Base-by-base conservation (phyloP, 2,797 vertebrate species). In the Scleropages formosus region DNA sequence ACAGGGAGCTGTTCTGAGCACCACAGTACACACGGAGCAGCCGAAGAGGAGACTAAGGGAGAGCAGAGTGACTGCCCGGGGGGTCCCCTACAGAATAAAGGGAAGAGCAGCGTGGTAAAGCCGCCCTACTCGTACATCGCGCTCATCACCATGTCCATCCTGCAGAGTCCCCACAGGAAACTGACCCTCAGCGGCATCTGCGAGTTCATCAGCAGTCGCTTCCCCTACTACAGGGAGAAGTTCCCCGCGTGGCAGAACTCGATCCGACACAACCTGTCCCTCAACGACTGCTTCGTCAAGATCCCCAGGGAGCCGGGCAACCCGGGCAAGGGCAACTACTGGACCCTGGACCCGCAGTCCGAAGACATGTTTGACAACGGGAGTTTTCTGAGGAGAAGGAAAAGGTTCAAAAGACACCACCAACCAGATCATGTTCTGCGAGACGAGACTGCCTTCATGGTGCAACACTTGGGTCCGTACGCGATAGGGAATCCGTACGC, bases 261-360 rank as follows among this genome's bases (percentile, higher is more conserved):
- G 83, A 97, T 97, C 86, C 90, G 95, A 61, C 95, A 97, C 92
- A 97, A 97, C 90, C 86, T 97, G 80, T 97, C 95, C 49, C 94
- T 97, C 78, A 97, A 96, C 81, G 95, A 97, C 91, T 97, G 96
- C 90, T 97, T 97, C 83, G 94, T 97, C 60, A 96, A 96, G 87
- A 96, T 97, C 85, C 96, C 96, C 12, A 92, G 96, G 83, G 96
- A 98, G 62, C 96, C 96, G 15, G 96, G 96, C 73, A 98, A 98
- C 91, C 97, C 97, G 3, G 97, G 96, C 73, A 98, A 98, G 88
- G 97, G 97, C 85, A 98, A 98, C 93, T 98, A 98, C 92, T 98
- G 97, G 97, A 98, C 97, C 74, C 90, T 98, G 90, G 96, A 98
- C 87, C 97, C 97, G 0, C 93, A 96, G 76, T 98, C 96, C 60